A percentile compares a stretch with the other conserved stretches of the same genome.
These are phyloP conservation scores for Setophaga kirtlandii DNA, from an alignment of 2,113 vertebrate genomes.

Conservation along the genomic window DNA sequence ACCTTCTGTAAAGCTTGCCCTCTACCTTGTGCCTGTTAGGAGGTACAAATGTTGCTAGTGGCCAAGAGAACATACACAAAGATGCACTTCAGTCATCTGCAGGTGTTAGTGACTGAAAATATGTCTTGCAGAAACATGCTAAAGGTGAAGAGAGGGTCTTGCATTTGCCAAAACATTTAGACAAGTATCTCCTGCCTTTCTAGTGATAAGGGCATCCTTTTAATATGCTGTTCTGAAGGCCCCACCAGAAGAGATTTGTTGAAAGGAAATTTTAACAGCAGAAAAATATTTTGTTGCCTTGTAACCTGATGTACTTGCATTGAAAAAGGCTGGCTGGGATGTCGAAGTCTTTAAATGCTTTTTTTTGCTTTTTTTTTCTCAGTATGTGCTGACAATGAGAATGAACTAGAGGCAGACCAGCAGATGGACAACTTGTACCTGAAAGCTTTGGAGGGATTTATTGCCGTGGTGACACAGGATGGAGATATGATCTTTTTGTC, in stretches of 20 bases:
- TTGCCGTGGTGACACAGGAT: slow-evolving; percentile 88
- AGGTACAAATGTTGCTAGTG: neutral
- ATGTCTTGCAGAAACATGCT: accelerated
- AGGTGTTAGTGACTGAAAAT: neutral
- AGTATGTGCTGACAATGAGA: slow-evolving; percentile 77
- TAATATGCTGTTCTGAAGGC: neutral
- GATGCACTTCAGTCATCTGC: neutral
- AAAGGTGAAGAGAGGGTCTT: neutral
- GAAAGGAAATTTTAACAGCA: neutral
- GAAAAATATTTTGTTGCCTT: neutral
- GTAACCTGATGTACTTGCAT: neutral
- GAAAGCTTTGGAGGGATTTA: slow-evolving; percentile 90
- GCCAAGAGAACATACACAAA: accelerated
- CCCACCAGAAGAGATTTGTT: neutral
- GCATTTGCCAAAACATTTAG: neutral
- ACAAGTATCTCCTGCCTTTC: neutral
- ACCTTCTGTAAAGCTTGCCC: neutral
- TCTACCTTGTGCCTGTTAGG: neutral
- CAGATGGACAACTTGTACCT: slow-evolving; percentile 83
- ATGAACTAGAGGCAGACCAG: slow-evolving; percentile 71
- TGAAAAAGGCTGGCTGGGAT: neutral
- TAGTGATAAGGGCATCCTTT: neutral
- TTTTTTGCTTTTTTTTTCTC: neutral
- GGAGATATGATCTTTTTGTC: slow-evolving; percentile 95
- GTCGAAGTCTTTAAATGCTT: neutral